A percentile compares a stretch with the other conserved stretches of the same genome.
These are phyloP conservation scores for Ostrea edulis DNA, from an alignment of 1,140 invertebrate genomes.

Conservation along the genomic window DNA sequence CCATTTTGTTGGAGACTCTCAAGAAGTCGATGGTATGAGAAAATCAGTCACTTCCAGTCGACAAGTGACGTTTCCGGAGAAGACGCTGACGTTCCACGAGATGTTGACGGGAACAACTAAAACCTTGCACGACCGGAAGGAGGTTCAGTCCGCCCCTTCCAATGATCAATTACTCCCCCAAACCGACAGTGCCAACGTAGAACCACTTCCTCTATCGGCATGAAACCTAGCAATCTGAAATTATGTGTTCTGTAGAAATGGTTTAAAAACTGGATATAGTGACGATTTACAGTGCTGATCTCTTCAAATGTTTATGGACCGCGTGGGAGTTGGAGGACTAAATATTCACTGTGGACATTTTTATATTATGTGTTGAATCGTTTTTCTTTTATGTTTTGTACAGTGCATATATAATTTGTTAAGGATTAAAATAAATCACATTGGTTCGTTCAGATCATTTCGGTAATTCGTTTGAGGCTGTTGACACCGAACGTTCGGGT, in stretches of 20 bases:
- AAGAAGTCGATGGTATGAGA: background rate
- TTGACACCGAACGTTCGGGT: background rate
- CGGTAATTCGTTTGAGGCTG: background rate
- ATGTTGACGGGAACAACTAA: slow-evolving; percentile 41
- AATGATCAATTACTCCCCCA: background rate
- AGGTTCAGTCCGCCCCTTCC: slow-evolving; percentile 23
- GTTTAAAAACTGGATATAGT: background rate
- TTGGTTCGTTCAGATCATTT: background rate
- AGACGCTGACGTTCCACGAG: slow-evolving; percentile 9
- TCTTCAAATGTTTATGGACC: background rate
- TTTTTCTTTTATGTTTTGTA: background rate
- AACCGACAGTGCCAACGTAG: slow-evolving; percentile 16
- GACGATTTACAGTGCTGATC: background rate
- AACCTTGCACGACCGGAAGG: slow-evolving; percentile 33
- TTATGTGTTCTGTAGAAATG: background rate
- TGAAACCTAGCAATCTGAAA: background rate
- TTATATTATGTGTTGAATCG: background rate
- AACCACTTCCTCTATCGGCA: background rate
- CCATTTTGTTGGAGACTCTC: background rate
- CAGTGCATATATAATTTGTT: slow-evolving; percentile 1
- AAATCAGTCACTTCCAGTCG: background rate
- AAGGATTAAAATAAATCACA: slow-evolving; percentile 24
- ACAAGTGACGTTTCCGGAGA: slow-evolving; percentile 36
- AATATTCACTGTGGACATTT: background rate
- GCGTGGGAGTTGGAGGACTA: no score